Evolutionary conservation across 1,140 invertebrate genomes (phyloP), one percentile per base, ranked within the genome.

Genomic region (Drosophila willistoni): DNA sequence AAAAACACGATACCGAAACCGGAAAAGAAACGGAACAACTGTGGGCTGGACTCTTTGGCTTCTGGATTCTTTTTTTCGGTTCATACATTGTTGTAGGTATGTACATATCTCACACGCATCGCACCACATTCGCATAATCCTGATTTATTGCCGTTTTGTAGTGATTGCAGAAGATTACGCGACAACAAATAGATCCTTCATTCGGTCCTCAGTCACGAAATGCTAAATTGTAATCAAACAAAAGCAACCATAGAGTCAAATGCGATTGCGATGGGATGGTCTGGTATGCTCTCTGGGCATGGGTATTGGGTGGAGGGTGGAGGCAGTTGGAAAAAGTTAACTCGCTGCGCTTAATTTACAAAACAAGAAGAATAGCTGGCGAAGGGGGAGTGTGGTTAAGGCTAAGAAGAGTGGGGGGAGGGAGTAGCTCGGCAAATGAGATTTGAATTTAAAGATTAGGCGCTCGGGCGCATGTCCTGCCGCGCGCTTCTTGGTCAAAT

Each of bases 141-240:
- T 90, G 89, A 90, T 90, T 90, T 90, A 90, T 90, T 90, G 81
- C 89, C 81, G 66, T 91, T 89, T 89, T 90, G 83, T 89, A 90
- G 82, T 90, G 89, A 90, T 90, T 90, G 87, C 81, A 85, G 75
- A 79, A 90, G 89, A 90, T 90, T 90, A 90, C 76, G 81, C 75
- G 85, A 81, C 81, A 90, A 89, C 81, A 90, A 90, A 90, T 90
- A 90, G 89, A 90, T 90, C 87, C 84, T 89, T 89, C 85, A 89
- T 78, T 89, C 77, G 64, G 57, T 54, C 84, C 79, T 80, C 83
- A 87, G 83, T 87, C 83, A 87, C 83, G 78, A 90, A 90, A 83
- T 80, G 87, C 75, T 86, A 87, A 90, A 90, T 90, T 90, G 83
- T 83, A 90, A 81, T 90, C 87, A 90, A 90, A 90, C 83, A 90